These are phyloP conservation scores for Altica lythri DNA, from an alignment of 2,888 invertebrate species.

Conservation along the genomic window DNA sequence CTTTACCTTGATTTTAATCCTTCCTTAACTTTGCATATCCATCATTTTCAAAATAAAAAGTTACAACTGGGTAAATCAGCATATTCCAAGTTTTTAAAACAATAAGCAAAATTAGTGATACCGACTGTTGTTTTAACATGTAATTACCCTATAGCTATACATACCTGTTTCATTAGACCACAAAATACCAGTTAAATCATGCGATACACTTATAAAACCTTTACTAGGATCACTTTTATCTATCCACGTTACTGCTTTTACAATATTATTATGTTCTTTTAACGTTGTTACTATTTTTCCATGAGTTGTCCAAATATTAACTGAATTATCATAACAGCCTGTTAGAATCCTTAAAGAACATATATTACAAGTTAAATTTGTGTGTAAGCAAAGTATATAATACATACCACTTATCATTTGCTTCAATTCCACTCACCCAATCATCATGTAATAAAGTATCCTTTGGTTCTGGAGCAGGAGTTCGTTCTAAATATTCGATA, in stretches of 20 bases:
- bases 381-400: too few species aligned
- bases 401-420: constrained; percentile 46
- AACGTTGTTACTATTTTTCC: constrained; percentile 84
- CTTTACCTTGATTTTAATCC: too few species aligned
- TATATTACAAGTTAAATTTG: too few species aligned
- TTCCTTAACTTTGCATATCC: too few species aligned
- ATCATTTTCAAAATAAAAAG: too few species aligned
- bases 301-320: constrained; percentile 87
- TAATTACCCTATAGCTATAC: too few species aligned
- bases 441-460: constrained; percentile 94
- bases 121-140: too few species aligned
- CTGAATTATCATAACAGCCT: constrained; percentile 91
- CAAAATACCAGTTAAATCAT: constrained; percentile 88
- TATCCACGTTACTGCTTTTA: constrained; percentile 90
- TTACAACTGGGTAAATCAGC: too few species aligned
- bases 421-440: constrained; percentile 77
- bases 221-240: constrained; percentile 63
- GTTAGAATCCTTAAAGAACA: constrained; percentile 77
- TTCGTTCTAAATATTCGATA: constrained; percentile 89
- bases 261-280: constrained; percentile 83
- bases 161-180: constrained; percentile 36
- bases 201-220: constrained; percentile 73
- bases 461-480: constrained; percentile 90
- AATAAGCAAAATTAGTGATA: too few species aligned
- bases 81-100: too few species aligned